Base-by-base conservation (phyloP, 2,888 invertebrate species). In the Andricus quercusramuli region DNA sequence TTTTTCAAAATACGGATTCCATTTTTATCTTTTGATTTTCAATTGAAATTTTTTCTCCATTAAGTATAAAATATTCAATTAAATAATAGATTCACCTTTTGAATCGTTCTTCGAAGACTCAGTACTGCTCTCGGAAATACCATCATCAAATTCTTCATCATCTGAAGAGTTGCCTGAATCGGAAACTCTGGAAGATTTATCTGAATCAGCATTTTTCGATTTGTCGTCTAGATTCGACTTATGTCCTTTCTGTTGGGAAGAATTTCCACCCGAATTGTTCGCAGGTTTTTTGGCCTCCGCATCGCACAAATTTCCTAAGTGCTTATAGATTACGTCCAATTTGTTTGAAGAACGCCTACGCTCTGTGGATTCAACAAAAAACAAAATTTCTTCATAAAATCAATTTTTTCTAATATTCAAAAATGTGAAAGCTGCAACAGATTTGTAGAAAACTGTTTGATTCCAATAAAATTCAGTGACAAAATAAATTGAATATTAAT, bases 121-220 rank as follows among this genome's bases (percentile, higher is more conserved):
- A 20, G 11, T 47, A 47, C 70, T 56, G 32, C 32, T 74, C 13
- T 37, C 56, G n/a, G 74, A 74, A n/a, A 5, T 9, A 13, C 20
- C 51, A n/a, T 74, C 74, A 25, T 74, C 56, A 32, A 20, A 74
- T 74, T 74, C 51, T 20, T n/a, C n/a, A 1, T 56, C 32, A 56
- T 74, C 56, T 22, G 74, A 74, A 56, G 15, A n/a, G 11, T 56
- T 37, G 5, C 51, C 1, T n/a, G 74, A 74, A n/a, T 56, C 56
- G 13, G 11, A 74, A 32, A 56, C 56, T 20, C 29, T 51, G 29
- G 29, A 11, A 11, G 51, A 74, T n/a, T 74, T 32, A 4, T 74
- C 32, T 2, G 74, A 74, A 51, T 74, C n/a, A 9, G 51, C 11
- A 56, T 51, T 11, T 20, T 51, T 51, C 8, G 51, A 17, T n/a